phyloP scores from a whole-genome alignment of 30 jellyfish, hydroid and myxozoan genomes.

The Aurelia aurita region DNA sequence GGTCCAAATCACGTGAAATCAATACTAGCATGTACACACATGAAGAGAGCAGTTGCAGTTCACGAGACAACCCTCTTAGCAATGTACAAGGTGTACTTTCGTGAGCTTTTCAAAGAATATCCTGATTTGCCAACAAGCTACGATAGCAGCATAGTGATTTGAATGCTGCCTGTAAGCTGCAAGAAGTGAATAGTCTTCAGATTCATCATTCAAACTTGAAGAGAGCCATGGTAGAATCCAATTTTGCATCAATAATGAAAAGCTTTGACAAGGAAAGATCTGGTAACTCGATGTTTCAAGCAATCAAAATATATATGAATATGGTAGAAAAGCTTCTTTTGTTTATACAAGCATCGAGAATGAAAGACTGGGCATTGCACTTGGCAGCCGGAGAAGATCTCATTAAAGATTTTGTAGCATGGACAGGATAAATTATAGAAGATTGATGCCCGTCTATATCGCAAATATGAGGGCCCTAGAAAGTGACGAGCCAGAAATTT shows the following conservation, averaged over 20 bases:
- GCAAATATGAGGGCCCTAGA: constrained; percentile 21
- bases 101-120: background rate
- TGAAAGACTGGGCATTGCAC: constrained; percentile 36
- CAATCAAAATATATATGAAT: background rate
- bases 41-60: background rate
- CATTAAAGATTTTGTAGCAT: constrained; percentile 12
- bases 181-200: no score
- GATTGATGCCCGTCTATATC: constrained; percentile 38
- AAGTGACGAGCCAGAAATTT: constrained; percentile 20
- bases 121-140: background rate
- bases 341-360: constrained; percentile 23
- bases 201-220: no score
- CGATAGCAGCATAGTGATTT: background rate
- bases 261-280: background rate
- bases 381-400: constrained; percentile 28
- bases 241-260: background rate
- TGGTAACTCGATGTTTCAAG: background rate
- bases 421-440: constrained; percentile 27
- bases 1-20: background rate
- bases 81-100: background rate
- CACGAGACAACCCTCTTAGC: background rate
- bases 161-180: no score
- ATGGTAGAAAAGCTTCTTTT: constrained; percentile 39
- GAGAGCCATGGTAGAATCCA: no score
- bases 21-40: background rate